Percentiles rank a stretch among this genome's conserved stretches.
Conservation (phyloP, 2,113 vertebrate species). For the Galbula dea region DNA sequence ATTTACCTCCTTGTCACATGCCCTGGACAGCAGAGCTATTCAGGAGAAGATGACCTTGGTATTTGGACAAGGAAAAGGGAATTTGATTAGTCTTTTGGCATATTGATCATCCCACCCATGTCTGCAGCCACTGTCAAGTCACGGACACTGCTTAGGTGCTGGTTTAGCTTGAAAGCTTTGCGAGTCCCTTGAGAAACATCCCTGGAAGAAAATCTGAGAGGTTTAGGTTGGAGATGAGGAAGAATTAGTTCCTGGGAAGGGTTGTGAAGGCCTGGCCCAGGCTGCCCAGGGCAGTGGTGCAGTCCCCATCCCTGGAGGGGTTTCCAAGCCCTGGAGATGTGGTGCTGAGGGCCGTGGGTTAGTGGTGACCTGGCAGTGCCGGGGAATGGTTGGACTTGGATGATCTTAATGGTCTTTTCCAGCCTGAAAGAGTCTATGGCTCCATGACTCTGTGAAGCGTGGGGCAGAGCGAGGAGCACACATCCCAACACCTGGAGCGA, state of each 20-base stretch:
- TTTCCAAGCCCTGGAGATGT: not conserved
- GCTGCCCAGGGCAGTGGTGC: too few relatives aligned
- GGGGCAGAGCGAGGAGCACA: not conserved
- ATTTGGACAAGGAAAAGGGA: not conserved
- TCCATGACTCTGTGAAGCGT: too few relatives aligned
- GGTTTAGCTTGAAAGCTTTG: not conserved
- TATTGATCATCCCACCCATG: not conserved
- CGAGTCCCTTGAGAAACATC: not conserved
- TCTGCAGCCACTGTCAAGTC: not conserved
- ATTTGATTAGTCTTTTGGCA: not conserved
- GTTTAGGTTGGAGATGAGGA: not conserved
- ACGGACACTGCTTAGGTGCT: not conserved
- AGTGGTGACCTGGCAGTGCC: not conserved
- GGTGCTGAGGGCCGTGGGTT: not conserved
- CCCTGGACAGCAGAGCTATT: not conserved
- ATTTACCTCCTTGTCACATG: not conserved
- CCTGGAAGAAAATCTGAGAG: not conserved
- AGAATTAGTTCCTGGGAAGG: rapidly evolving
- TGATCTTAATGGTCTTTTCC: not conserved
- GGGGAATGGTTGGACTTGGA: not conserved
- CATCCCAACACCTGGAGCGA: not conserved
- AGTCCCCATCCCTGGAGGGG: not conserved
- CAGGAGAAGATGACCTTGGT: not conserved
- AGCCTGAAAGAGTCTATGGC: not conserved
- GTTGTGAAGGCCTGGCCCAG: too few relatives aligned